Evolutionary conservation across 92 coral and sea anemone species (phyloP).

Genomic region (Porites divaricata): DNA sequence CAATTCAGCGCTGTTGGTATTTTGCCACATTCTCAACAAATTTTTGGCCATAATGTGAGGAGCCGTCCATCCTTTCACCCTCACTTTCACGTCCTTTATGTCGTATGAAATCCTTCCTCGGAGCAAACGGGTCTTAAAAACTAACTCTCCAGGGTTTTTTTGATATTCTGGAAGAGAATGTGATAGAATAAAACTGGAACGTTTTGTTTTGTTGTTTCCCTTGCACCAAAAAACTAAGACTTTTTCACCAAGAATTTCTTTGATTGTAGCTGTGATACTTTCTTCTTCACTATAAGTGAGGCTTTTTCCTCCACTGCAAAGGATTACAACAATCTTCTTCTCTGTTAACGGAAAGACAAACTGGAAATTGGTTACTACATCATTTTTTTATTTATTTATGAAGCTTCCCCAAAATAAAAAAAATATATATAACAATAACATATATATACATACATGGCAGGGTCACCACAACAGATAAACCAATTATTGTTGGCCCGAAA

Average conservation of each 20-base stretch:
- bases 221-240: constrained; percentile 12
- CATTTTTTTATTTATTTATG: no score
- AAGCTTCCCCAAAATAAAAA: no score
- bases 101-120: neutral
- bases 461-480: no score
- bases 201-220: neutral
- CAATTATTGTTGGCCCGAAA: no score
- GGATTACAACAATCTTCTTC: constrained; percentile 6
- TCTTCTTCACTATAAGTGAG: neutral
- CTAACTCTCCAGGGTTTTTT: neutral
- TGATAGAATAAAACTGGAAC: neutral
- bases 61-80: neutral
- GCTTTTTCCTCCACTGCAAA: neutral
- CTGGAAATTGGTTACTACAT: neutral
- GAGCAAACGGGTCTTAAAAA: neutral
- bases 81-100: neutral
- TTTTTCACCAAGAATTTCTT: neutral
- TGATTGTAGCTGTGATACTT: neutral
- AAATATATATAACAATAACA: no score
- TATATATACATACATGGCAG: no score
- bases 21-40: neutral
- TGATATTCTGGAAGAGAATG: neutral
- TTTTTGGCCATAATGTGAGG: neutral
- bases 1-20: neutral
- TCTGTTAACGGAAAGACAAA: neutral